A percentile compares a stretch with the other conserved stretches of the same genome.
Conservation (phyloP, 2,888 invertebrate species). For the Cephus pulcher region DNA sequence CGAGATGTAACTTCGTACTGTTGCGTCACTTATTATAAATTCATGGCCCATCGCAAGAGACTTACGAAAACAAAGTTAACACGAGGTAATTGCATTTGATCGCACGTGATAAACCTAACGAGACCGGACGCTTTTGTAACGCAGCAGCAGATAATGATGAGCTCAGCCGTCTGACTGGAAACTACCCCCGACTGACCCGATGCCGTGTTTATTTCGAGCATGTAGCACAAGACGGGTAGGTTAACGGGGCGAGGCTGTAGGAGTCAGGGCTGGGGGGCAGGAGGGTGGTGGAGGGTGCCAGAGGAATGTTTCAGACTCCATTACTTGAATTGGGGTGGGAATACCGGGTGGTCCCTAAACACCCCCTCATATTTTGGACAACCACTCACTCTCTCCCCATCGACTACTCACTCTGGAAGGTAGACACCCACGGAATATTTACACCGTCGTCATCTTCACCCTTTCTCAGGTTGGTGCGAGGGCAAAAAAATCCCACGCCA, state of each 20-base stretch:
- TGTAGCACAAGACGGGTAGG: conserved; percentile 16
- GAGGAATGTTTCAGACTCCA: conserved; percentile 60
- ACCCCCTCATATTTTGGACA: conserved; percentile 57
- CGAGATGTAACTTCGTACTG: neutral
- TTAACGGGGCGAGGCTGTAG: conserved; percentile 7
- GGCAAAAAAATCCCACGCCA: neutral
- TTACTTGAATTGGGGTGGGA: conserved; percentile 63
- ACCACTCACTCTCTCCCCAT: conserved; percentile 31
- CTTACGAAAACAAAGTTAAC: too few relatives aligned
- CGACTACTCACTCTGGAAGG: conserved; percentile 2
- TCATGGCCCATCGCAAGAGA: too few relatives aligned
- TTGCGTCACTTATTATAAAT: neutral
- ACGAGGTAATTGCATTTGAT: neutral
- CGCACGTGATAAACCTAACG: conserved; percentile 32
- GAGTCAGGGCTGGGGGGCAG: conserved; percentile 13
- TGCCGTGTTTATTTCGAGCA: conserved; percentile 23
- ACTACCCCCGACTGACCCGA: neutral
- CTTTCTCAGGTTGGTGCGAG: neutral
- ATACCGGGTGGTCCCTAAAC: conserved; percentile 56
- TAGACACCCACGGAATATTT: neutral
- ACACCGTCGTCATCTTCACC: neutral
- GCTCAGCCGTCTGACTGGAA: conserved; percentile 15
- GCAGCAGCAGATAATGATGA: conserved; percentile 23
- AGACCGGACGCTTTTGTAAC: conserved; percentile 20
- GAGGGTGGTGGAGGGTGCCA: conserved; percentile 2